A percentile compares a stretch with the other conserved stretches of the same genome.
These are phyloP conservation scores for Megalonaias nervosa DNA, from an alignment of 1,140 invertebrate species.

Conservation along the genomic window DNA sequence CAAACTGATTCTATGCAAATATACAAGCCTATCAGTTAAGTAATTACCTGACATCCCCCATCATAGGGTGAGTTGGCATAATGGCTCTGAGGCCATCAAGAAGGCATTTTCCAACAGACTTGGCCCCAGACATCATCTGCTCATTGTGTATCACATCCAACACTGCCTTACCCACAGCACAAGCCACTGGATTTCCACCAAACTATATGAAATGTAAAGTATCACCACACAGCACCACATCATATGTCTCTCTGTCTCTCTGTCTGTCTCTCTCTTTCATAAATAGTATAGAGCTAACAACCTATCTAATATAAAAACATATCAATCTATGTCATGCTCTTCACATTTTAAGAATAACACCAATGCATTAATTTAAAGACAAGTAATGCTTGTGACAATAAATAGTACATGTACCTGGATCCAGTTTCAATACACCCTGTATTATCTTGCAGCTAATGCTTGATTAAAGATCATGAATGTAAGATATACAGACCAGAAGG, in stretches of 20 bases:
- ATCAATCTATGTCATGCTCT: too few species aligned
- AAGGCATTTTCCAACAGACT: slow-evolving; percentile 85
- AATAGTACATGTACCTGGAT: background rate
- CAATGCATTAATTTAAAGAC: background rate
- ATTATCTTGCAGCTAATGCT: background rate
- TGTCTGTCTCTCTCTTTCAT: too few species aligned
- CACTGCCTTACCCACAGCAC: slow-evolving; percentile 95
- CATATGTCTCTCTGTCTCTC: too few species aligned
- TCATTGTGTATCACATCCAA: slow-evolving; percentile 95
- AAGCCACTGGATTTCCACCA: slow-evolving; percentile 98
- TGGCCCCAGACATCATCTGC: slow-evolving; percentile 85
- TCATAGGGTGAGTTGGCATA: slow-evolving; percentile 81
- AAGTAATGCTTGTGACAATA: background rate
- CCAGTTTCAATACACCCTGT: background rate
- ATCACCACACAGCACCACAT: background rate
- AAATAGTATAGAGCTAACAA: background rate
- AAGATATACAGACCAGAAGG: too few species aligned
- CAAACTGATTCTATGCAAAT: too few species aligned
- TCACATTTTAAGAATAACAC: background rate
- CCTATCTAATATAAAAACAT: background rate
- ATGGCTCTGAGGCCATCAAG: slow-evolving; percentile 81
- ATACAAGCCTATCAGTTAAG: too few species aligned
- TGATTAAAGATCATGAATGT: background rate
- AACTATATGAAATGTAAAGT: slow-evolving; percentile 78
- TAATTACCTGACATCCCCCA: slow-evolving; percentile 78